Conservation (phyloP, 1,140 invertebrate genomes). For the Drosophila kurseongensis region DNA sequence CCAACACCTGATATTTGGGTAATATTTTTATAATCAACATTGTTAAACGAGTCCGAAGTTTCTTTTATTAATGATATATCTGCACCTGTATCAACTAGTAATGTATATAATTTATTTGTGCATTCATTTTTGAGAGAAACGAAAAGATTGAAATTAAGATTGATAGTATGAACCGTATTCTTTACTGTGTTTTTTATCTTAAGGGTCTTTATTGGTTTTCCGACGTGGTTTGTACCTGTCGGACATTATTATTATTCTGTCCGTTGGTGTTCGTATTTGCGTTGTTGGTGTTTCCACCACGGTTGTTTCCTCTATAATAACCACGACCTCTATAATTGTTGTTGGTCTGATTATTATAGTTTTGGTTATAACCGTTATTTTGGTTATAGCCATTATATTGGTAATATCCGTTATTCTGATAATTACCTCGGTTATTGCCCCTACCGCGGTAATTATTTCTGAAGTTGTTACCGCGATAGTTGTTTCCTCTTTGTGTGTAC, state of each 20-base stretch:
- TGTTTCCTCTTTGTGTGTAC: slow-evolving; percentile 1
- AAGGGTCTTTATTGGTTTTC: slow-evolving; percentile 2
- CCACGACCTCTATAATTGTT: neutral
- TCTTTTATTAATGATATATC: slow-evolving; percentile 4
- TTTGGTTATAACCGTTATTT: too few species aligned
- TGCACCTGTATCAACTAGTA: slow-evolving; percentile 6
- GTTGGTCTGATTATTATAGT: neutral
- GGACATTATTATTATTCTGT: neutral
- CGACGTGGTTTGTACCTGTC: neutral
- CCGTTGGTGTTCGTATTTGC: neutral
- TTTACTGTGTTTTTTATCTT: slow-evolving; percentile 1
- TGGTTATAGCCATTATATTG: too few species aligned
- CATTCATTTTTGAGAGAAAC: neutral
- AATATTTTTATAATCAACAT: slow-evolving; percentile 4
- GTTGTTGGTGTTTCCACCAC: neutral
- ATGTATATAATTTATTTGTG: neutral
- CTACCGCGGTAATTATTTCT: neutral
- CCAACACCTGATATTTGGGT: neutral
- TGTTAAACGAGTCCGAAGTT: neutral
- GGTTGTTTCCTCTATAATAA: neutral
- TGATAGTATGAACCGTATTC: neutral
- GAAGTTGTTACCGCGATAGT: neutral
- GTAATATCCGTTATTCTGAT: too few species aligned
- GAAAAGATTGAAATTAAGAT: neutral
- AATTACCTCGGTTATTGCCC: too few species aligned